Percentiles rank a stretch among this genome's conserved stretches.
Conservation (phyloP, 2,888 invertebrate species). For the Drosophila picticornis region DNA sequence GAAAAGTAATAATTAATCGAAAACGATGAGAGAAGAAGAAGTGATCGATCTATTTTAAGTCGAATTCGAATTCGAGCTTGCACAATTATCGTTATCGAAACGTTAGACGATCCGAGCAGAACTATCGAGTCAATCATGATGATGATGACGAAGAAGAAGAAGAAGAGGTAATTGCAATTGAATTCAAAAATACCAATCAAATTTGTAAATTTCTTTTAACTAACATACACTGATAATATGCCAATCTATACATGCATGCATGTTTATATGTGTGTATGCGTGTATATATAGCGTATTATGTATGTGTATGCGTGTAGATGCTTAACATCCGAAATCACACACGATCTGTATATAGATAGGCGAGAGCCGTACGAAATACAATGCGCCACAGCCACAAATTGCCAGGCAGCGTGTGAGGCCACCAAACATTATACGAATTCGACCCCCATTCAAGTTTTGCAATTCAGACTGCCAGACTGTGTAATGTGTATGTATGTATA, state of each 20-base stretch:
- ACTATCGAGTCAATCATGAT: slow-evolving; percentile 16
- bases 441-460: slow-evolving; percentile 3
- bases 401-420: slow-evolving; percentile 19
- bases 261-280: not conserved
- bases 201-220: slow-evolving; percentile 29
- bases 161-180: slow-evolving; percentile 53
- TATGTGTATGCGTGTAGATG: slow-evolving; percentile 20
- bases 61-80: slow-evolving; percentile 13
- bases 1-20: not conserved
- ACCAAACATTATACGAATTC: slow-evolving; percentile 10
- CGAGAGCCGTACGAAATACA: slow-evolving; percentile 25
- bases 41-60: slow-evolving; percentile 25
- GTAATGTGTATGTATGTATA: slow-evolving; percentile 34
- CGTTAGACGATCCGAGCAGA: slow-evolving; percentile 17
- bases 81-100: slow-evolving; percentile 23
- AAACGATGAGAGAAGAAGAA: slow-evolving; percentile 15
- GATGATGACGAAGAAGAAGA: slow-evolving; percentile 19
- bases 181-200: slow-evolving; percentile 22
- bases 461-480: slow-evolving; percentile 17
- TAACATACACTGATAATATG: slow-evolving; percentile 15
- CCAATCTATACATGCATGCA: slow-evolving; percentile 2
- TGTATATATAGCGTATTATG: slow-evolving; percentile 1
- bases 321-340: slow-evolving; percentile 12
- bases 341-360: slow-evolving; percentile 28
- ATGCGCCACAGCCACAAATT: slow-evolving; percentile 7